Evolutionary conservation across 37 sponge, comb jelly and placozoan species (phyloP), one percentile per base, ranked within the genome.

Genomic region (Diacarnus erythraeanus): DNA sequence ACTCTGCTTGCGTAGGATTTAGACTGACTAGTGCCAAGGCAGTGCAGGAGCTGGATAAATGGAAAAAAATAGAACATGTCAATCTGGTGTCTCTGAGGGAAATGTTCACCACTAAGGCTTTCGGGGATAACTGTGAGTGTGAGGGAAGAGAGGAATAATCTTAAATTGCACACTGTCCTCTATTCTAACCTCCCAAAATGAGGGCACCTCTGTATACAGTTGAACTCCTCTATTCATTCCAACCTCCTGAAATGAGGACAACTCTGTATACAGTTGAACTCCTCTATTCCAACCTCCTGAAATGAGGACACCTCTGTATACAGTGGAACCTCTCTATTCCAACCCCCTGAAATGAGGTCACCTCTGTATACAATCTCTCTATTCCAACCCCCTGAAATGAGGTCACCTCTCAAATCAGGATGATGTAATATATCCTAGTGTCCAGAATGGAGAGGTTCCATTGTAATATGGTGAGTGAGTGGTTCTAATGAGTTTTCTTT

Each of bases 61-160:
- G 96, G 96, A 71, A 74, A 57, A 82, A 83, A 42, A 38, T 95
- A 38, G 58, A 72, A 15, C 93, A 92, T 59, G 44, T 75, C 21
- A 89, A 86, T 59, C 66, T 95, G 21, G 87, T 88, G 29, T 56
- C 80, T 47, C 87, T 95, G 27, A 69, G 78, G 43, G 96, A 95
- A 36, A 86, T 92, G 72, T 95, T 95, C 78, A 85, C 90, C n/a
- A 95, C 96, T 23, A 92, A 92, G 67, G 77, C 77, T 30, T 95
- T 95, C 67, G 90, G 93, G 38, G 96, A 95, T 60, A 84, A 86
- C 59, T 89, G 94, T 92, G 40, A 88, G 73, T 69, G n/a, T n/a
- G n/a, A n/a, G n/a, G n/a, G n/a, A 9, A 25, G 18, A 25, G 26
- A 27, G 18, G 66, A 23, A 64, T 64, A 64, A 64, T 64, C 25